Evolutionary conservation across 1,140 invertebrate species (phyloP).

Genomic region (Drosophila elegans): DNA sequence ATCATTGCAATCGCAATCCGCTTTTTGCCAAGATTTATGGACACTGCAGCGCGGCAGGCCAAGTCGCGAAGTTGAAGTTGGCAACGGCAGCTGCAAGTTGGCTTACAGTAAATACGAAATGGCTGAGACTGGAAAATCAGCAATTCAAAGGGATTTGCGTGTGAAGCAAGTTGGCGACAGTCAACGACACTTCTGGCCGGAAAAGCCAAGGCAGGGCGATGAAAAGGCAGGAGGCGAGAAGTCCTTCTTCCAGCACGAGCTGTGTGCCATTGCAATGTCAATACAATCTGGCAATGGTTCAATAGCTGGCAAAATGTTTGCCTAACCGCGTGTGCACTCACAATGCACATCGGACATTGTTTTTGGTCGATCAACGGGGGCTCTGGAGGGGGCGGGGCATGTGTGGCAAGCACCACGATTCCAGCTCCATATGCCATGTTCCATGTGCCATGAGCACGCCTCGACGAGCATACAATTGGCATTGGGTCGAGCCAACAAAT

Average conservation of each 20-base stretch:
- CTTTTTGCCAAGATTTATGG: conserved; percentile 76
- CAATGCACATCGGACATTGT: conserved; percentile 66
- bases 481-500: conserved; percentile 65
- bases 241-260: conserved; percentile 35
- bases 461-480: conserved; percentile 54
- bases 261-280: conserved; percentile 60
- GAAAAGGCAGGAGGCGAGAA: neutral
- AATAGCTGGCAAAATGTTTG: conserved; percentile 82
- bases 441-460: conserved; percentile 67
- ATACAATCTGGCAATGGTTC: conserved; percentile 80
- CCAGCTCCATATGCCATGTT: conserved; percentile 4
- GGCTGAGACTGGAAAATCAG: conserved; percentile 60
- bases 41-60: conserved; percentile 54
- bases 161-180: conserved; percentile 63
- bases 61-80: conserved; percentile 23
- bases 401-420: neutral
- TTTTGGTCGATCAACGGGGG: conserved; percentile 27
- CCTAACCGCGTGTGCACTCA: conserved; percentile 75
- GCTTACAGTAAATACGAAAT: conserved; percentile 58
- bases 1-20: conserved; percentile 76
- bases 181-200: conserved; percentile 29
- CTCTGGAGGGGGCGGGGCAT: conserved; percentile 9
- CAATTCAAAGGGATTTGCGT: conserved; percentile 77
- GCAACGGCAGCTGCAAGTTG: conserved; percentile 33
- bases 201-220: conserved; percentile 7